Conservation (phyloP, 92 coral and sea anemone genomes). For the Paragorgia papillata region DNA sequence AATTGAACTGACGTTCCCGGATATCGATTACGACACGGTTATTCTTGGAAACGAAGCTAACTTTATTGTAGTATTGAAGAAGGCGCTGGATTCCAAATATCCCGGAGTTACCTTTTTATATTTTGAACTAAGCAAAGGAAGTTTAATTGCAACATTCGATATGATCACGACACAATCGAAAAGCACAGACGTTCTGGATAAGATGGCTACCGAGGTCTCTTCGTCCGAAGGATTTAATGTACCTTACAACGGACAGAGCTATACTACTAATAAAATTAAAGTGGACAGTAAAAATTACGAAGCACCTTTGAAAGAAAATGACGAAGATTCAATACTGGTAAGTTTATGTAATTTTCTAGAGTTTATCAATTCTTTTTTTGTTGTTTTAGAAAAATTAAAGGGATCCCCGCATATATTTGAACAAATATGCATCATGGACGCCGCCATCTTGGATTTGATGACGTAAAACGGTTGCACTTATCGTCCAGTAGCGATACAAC, state of each 20-base stretch:
- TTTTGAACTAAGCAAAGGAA: conserved; percentile 24
- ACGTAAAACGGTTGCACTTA: too few relatives aligned
- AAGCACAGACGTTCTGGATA: not conserved
- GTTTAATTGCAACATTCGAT: conserved; percentile 24
- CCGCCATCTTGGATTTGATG: too few relatives aligned
- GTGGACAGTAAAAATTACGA: not conserved
- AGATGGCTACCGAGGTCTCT: conserved; percentile 20
- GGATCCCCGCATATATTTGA: too few relatives aligned
- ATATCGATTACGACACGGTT: conserved; percentile 29
- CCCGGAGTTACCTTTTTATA: conserved; percentile 11
- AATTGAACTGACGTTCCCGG: conserved; percentile 29
- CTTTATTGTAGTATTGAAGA: conserved; percentile 7
- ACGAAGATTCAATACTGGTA: conserved; percentile 11
- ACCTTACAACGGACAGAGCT: conserved; percentile 12
- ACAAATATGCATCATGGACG: too few relatives aligned
- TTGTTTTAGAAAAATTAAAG: too few relatives aligned
- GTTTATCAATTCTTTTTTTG: too few relatives aligned
- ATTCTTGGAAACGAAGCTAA: conserved; percentile 27
- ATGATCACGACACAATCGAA: conserved; percentile 36
- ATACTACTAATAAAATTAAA: conserved; percentile 10
- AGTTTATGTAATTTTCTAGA: not conserved
- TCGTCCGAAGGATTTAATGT: conserved; percentile 10
- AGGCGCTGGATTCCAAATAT: not conserved
- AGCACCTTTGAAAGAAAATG: not conserved
- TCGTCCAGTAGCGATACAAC: too few relatives aligned